Conservation (phyloP, 2,797 vertebrate genomes). For the Chlorospingus semifuscus region DNA sequence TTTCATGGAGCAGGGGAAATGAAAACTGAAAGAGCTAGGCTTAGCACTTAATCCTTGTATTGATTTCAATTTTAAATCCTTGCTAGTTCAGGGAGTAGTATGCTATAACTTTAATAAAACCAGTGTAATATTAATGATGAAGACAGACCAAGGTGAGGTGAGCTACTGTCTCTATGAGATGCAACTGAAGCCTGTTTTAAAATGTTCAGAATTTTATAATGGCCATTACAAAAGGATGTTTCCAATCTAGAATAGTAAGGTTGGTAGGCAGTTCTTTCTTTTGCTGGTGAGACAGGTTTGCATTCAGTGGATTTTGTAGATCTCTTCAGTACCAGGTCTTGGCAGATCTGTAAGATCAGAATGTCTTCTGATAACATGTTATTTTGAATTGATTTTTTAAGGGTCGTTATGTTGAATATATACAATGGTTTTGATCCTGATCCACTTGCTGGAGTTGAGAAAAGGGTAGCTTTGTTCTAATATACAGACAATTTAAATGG, state of each 20-base stretch:
- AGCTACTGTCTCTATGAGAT: not conserved
- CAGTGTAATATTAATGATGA: not conserved
- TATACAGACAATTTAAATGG: not conserved
- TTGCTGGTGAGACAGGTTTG: not conserved
- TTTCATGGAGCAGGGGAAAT: not conserved
- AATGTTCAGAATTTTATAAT: not conserved
- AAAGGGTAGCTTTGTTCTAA: not conserved
- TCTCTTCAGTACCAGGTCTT: not conserved
- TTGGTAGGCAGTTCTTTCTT: not conserved
- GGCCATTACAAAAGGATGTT: not conserved
- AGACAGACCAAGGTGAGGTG: not conserved
- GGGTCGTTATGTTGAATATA: not conserved
- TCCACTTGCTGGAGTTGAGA: not conserved
- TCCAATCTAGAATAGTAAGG: not conserved
- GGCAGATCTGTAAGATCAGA: not conserved
- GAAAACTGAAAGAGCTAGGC: not conserved
- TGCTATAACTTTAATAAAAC: not conserved
- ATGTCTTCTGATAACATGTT: not conserved
- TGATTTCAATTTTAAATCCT: constrained; percentile 8
- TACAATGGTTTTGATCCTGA: not conserved
- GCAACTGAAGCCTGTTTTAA: not conserved
- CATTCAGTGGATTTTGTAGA: not conserved
- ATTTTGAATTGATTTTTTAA: not conserved
- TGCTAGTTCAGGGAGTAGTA: not conserved
- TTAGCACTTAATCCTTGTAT: not conserved